Base-by-base conservation (phyloP, 2,888 invertebrate species). In the Hyles lineata region DNA sequence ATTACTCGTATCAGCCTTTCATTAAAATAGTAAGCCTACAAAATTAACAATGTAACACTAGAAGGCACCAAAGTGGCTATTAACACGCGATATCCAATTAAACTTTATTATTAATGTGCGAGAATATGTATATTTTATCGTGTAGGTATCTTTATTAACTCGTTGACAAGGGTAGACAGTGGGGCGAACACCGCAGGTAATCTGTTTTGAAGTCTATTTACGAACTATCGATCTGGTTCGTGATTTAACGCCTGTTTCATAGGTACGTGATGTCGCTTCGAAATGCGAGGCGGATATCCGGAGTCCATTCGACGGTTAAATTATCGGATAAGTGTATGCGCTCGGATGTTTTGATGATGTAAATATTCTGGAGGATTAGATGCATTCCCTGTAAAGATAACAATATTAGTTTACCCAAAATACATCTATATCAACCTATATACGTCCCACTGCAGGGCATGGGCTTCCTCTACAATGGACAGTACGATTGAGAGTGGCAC, bases 101-200 rank as follows among this genome's bases (percentile, higher is more conserved):
- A 72, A 72, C 35, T 67, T 55, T 69, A 52, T 58, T 59, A 67
- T 72, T 72, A 59, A 55, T 69, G 67, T 55, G 32, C 19, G 32
- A 72, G 62, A 43, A 58, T 72, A 63, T 32, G 21, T 23, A 35
- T 19, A 43, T 71, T 71, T 71, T 71, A 60, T 60, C 43, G 43
- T 59, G 9, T 50, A 67, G 11, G 25, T 60, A 60, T 60, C 5
- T 75, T 78, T 73, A 79, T 78, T 76, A 79, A 78, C 79, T 76
- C 76, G 78, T 79, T 81, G 80, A 80, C 78, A 76, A 80, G 79
- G 81, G 80, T 79, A 62, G 72, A 74, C 70, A 74, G 72, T 76
- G 75, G 70, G 19, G 60, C 55, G 52, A 62, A 62, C 70, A 62
- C 70, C 69, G 60, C 60, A 61, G 73, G 76, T 77, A 78, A 79